A percentile compares a stretch with the other conserved stretches of the same genome.
These are phyloP conservation scores for Escarpia spicata DNA, from an alignment of 2,888 invertebrate genomes.

Conservation along the genomic window DNA sequence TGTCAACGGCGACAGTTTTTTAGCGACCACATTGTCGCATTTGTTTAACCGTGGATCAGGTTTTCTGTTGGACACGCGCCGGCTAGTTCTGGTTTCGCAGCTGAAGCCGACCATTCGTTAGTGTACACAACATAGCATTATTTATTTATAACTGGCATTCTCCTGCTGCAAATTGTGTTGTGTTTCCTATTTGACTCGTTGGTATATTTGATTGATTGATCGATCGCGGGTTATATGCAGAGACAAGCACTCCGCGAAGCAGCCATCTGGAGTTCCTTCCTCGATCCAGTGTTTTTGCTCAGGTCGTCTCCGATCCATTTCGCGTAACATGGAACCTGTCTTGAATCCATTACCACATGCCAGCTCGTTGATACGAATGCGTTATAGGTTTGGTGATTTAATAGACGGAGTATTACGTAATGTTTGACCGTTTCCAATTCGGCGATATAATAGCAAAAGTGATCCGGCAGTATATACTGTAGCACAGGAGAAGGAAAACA, in stretches of 20 bases:
- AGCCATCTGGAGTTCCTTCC: neutral
- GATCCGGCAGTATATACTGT: too few species aligned
- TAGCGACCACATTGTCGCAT: neutral
- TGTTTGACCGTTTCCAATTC: too few species aligned
- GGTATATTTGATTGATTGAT: slow-evolving; percentile 9
- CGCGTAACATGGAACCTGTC: too few species aligned
- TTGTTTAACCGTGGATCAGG: neutral
- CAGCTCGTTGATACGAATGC: too few species aligned
- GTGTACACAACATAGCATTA: neutral
- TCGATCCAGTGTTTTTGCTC: too few species aligned
- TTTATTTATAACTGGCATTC: neutral
- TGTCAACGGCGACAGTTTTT: too few species aligned
- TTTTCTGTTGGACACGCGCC: neutral
- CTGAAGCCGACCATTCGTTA: neutral
- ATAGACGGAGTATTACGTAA: too few species aligned
- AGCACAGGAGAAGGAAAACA: too few species aligned
- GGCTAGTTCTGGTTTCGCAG: neutral
- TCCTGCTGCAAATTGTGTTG: neutral
- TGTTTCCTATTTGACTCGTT: neutral
- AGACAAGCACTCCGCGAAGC: neutral
- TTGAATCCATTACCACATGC: too few species aligned
- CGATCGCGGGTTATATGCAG: neutral
- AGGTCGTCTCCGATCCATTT: too few species aligned
- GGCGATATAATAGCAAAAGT: too few species aligned
- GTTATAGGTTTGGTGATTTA: too few species aligned